Conservation (phyloP, 2,113 vertebrate species). For the Miniopterus natalensis region DNA sequence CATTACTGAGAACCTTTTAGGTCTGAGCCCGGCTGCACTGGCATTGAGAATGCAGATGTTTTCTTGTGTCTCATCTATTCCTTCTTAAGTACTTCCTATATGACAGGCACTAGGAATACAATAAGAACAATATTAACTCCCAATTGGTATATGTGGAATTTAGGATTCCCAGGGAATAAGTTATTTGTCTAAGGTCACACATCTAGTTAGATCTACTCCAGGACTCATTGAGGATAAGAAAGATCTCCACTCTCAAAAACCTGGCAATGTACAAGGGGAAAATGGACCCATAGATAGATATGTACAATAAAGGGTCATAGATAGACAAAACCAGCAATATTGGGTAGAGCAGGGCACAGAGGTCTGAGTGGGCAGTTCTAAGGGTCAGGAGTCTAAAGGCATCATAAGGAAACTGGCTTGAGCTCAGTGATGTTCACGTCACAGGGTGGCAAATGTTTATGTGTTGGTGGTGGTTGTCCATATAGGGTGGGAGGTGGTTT, state of each 20-base stretch:
- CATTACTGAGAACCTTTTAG: not conserved
- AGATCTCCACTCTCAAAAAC: not conserved
- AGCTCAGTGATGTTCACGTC: not conserved
- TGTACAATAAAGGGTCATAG: not conserved
- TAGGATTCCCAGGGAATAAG: not conserved
- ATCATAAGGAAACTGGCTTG: not conserved
- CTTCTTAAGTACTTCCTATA: not conserved
- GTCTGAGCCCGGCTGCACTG: not conserved
- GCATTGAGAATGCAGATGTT: not conserved
- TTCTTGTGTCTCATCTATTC: not conserved
- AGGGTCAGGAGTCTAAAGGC: not conserved
- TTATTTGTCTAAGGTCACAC: not conserved
- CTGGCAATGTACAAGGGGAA: not conserved
- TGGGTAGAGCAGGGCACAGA: not conserved
- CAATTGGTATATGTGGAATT: not conserved
- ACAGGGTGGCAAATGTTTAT: not conserved
- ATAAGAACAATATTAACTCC: not conserved
- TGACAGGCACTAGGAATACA: not conserved
- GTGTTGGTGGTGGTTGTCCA: not conserved
- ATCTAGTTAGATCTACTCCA: constrained; percentile 9
- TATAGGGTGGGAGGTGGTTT: not conserved
- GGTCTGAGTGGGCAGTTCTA: not conserved
- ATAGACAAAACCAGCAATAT: not conserved
- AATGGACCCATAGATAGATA: not conserved
- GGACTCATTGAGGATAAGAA: not conserved